Base-by-base conservation (phyloP, 2,797 vertebrate species). In the Crenichthys baileyi region DNA sequence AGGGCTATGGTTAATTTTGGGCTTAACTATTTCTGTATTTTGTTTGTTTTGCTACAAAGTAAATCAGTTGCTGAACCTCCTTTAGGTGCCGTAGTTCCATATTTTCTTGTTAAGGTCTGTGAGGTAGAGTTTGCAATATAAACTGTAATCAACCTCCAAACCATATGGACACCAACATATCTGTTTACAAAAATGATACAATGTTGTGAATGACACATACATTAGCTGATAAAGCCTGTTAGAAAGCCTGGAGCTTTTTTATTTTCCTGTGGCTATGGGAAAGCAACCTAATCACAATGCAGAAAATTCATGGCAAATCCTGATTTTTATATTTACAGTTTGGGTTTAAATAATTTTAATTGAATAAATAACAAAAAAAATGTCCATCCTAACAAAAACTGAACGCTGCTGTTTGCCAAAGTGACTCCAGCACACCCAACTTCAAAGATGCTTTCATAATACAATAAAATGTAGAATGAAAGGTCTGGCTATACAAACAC, bases 381-480 rank as follows among this genome's bases (percentile, higher is more conserved):
- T 83, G 82, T 83, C 72, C n/a, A 78, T 77, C 75, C 48, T 48
- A 75, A 77, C 82, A 76, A 82, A 84, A 85, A 84, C 60, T 79
- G 46, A 76, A 58, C 51, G 12, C 41, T 1, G 71, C 46, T 80
- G 78, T 63, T 85, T 20, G 0, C 75, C 68, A 83, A 87, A 86
- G 82, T 79, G 87, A 81, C 73, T 91, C 76, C 15, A 75, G 81
- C 71, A 73, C 31, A 29, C 15, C 56, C 65, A 72, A 85, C 91
- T 85, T 93, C 91, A 93, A 93, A 92, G 91, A 90, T 83, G 79
- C 79, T 76, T 85, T 88, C 87, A 80, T 90, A 87, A 79, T 84
- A 89, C 83, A 87, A 75, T 89, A 83, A 91, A 88, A 88, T 86
- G 82, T 91, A 85, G 83, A 91, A 85, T 86, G 89, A 90, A 84